phyloP scores from a whole-genome alignment of 2,888 invertebrate genomes.

The Parelbella ahira region DNA sequence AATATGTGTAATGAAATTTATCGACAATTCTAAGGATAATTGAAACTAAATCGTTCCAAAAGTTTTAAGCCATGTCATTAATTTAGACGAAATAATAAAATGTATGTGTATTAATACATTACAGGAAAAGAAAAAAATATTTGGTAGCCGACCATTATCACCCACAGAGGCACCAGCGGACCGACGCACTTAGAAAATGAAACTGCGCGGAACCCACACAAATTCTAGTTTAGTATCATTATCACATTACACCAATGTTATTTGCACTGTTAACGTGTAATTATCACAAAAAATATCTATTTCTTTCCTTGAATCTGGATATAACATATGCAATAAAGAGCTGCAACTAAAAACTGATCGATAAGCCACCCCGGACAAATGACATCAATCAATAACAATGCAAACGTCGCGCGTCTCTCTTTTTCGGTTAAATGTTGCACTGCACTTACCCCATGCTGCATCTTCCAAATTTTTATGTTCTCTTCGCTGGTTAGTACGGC shows the following conservation, averaged over 20 bases:
- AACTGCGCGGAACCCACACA: slow-evolving; percentile 5
- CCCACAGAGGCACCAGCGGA: no score
- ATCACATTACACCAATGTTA: neutral
- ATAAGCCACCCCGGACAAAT: slow-evolving; percentile 52
- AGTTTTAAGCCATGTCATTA: no score
- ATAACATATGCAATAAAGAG: slow-evolving; percentile 1
- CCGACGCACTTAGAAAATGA: neutral
- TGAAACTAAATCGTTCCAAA: no score
- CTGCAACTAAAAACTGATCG: slow-evolving; percentile 25
- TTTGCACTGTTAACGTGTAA: neutral
- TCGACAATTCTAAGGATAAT: no score
- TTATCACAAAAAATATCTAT: neutral
- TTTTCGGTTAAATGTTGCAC: slow-evolving; percentile 27
- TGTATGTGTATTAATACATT: no score
- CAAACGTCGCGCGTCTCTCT: slow-evolving; percentile 30
- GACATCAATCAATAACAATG: slow-evolving; percentile 66
- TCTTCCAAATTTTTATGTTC: slow-evolving; percentile 24
- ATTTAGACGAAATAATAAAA: no score
- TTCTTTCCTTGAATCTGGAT: neutral
- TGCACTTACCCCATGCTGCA: slow-evolving; percentile 54
- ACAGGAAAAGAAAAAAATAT: no score
- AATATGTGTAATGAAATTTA: no score
- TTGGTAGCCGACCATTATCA: no score
- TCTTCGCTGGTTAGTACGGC: slow-evolving; percentile 8
- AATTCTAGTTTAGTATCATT: neutral